A percentile compares a stretch with the other conserved stretches of the same genome.
These are phyloP conservation scores for Gallinago jamesoni DNA, from an alignment of 2,113 vertebrate species.

Conservation along the genomic window DNA sequence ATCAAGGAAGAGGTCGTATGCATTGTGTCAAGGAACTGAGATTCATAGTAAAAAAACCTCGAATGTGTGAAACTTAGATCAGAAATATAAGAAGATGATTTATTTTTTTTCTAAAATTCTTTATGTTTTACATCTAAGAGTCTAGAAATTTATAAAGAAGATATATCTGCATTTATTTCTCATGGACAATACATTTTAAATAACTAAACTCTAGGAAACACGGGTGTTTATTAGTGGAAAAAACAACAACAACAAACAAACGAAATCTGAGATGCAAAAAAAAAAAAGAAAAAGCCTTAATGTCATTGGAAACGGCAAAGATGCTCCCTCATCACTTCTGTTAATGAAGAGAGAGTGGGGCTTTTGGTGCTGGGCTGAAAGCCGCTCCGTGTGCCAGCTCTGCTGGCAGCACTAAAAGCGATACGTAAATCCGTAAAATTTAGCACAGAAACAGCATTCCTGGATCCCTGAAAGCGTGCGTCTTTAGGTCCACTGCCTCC, in stretches of 20 bases:
- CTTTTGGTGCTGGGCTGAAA: not conserved
- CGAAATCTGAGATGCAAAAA: not conserved
- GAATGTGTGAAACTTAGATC: not conserved
- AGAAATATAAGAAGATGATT: not conserved
- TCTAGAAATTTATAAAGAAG: not conserved
- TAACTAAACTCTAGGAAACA: not conserved
- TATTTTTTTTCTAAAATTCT: not conserved
- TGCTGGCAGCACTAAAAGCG: not conserved
- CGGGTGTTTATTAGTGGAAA: not conserved
- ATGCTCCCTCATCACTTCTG: not conserved
- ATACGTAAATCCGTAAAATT: not conserved
- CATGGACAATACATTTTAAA: not conserved
- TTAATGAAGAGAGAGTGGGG: not conserved
- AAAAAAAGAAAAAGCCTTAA: too few species aligned
- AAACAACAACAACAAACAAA: not conserved
- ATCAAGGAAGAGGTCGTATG: not conserved
- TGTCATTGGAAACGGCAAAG: not conserved
- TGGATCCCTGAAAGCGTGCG: accelerated
- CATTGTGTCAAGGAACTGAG: not conserved
- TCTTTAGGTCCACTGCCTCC: not conserved
- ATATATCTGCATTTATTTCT: not conserved
- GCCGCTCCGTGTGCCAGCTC: accelerated
- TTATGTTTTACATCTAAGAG: not conserved
- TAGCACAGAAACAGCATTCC: not conserved
- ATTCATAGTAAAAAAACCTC: not conserved